Conservation (phyloP, 2,888 invertebrate species). For the Tachina grossa region DNA sequence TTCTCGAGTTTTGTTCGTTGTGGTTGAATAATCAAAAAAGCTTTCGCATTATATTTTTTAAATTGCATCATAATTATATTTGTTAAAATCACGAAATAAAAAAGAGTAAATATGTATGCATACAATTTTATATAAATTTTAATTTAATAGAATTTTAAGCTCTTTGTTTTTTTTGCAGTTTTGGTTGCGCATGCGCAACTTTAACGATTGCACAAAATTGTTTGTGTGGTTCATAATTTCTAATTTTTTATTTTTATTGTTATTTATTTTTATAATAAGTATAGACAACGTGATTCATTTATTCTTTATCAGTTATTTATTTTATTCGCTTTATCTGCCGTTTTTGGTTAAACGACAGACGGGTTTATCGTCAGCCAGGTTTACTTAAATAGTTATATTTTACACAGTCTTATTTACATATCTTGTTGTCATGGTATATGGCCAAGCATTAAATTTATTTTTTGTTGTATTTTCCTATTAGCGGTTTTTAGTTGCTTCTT, state of each 20-base stretch:
- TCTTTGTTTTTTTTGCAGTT: not conserved
- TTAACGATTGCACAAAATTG: slow-evolving; percentile 15
- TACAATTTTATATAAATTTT: not conserved
- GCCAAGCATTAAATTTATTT: slow-evolving; percentile 32
- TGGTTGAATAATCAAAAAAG: too few species aligned
- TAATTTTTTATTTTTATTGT: not conserved
- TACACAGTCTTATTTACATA: slow-evolving; percentile 16
- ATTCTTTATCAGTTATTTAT: slow-evolving; percentile 36
- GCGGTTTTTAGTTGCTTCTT: slow-evolving; percentile 11
- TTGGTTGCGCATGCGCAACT: slow-evolving; percentile 59
- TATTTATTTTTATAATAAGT: too few species aligned
- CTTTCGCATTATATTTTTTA: too few species aligned
- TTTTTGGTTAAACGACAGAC: slow-evolving; percentile 33
- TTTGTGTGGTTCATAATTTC: not conserved
- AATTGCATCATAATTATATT: too few species aligned
- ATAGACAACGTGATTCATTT: slow-evolving; percentile 39
- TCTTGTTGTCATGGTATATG: slow-evolving; percentile 34
- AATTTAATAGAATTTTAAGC: not conserved
- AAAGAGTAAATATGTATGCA: too few species aligned
- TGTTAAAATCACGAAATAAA: too few species aligned
- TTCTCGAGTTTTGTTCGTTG: too few species aligned
- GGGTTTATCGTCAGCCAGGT: slow-evolving; percentile 38
- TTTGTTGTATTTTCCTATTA: slow-evolving; percentile 26
- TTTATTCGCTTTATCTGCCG: slow-evolving; percentile 16
- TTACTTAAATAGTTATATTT: not conserved